These are phyloP conservation scores for Formica exsecta DNA, from an alignment of 1,140 invertebrate genomes.

Conservation along the genomic window DNA sequence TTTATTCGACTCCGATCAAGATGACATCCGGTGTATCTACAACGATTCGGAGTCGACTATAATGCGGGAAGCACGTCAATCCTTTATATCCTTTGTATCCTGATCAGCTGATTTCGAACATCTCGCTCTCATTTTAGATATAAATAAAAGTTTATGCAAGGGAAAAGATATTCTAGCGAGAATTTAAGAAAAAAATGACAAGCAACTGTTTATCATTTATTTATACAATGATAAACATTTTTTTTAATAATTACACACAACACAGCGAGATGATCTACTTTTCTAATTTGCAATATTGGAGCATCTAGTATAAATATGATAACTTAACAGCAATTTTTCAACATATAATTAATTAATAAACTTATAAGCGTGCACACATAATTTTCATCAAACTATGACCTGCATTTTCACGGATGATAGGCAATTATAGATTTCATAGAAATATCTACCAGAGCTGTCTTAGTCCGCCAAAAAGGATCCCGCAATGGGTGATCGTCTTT, in stretches of 20 bases:
- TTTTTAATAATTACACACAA: neutral
- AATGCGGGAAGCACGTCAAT: neutral
- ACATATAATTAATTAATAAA: neutral
- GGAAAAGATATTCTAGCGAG: neutral
- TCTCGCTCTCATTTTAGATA: neutral
- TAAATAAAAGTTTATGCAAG: neutral
- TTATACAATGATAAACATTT: too few relatives aligned
- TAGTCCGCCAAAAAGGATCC: neutral
- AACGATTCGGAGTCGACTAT: neutral
- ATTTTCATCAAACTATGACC: neutral
- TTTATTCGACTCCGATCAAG: slow-evolving; percentile 19
- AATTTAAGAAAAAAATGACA: neutral
- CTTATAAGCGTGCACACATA: neutral
- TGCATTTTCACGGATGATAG: neutral
- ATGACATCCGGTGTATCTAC: neutral
- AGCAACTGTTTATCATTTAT: neutral
- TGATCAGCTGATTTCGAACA: neutral
- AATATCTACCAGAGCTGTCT: neutral
- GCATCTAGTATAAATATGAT: neutral
- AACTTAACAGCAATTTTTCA: neutral
- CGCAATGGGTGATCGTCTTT: neutral
- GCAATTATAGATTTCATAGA: neutral
- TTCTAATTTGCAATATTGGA: neutral
- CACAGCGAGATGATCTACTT: neutral
- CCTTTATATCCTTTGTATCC: neutral